Conservation (phyloP, 2,797 vertebrate genomes). For the Arctocebus calabarensis region DNA sequence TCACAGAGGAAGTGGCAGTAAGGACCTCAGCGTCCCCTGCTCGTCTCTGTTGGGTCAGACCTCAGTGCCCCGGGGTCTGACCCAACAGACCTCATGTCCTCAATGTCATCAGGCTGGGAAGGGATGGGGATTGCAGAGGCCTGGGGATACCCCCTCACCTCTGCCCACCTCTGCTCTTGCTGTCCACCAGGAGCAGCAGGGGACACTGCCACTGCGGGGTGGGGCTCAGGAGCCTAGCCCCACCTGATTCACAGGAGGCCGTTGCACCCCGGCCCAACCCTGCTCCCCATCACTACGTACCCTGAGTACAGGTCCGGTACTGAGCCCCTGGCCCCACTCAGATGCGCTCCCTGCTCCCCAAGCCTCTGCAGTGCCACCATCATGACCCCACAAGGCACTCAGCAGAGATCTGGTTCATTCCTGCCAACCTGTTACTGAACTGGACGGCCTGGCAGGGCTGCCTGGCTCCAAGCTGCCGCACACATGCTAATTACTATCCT, state of each 20-base stretch:
- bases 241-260: too few relatives aligned
- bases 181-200: background rate
- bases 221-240: background rate
- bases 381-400: fast-evolving
- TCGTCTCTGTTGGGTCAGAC: background rate
- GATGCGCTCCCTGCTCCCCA: fast-evolving
- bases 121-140: background rate
- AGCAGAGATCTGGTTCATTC: fast-evolving
- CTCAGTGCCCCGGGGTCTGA: fast-evolving
- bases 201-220: background rate
- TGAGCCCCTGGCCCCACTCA: fast-evolving
- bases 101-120: background rate
- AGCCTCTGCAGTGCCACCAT: background rate
- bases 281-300: fast-evolving
- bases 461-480: fast-evolving
- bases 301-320: fast-evolving
- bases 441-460: fast-evolving
- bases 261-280: background rate
- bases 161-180: background rate
- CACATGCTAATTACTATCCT: fast-evolving
- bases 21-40: background rate
- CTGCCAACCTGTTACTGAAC: fast-evolving
- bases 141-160: fast-evolving
- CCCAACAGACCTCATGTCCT: too few relatives aligned
- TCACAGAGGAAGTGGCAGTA: fast-evolving